Evolutionary conservation across 2,113 vertebrate genomes (phyloP), one percentile per base, ranked within the genome.

Genomic region (Poecilia latipinna): DNA sequence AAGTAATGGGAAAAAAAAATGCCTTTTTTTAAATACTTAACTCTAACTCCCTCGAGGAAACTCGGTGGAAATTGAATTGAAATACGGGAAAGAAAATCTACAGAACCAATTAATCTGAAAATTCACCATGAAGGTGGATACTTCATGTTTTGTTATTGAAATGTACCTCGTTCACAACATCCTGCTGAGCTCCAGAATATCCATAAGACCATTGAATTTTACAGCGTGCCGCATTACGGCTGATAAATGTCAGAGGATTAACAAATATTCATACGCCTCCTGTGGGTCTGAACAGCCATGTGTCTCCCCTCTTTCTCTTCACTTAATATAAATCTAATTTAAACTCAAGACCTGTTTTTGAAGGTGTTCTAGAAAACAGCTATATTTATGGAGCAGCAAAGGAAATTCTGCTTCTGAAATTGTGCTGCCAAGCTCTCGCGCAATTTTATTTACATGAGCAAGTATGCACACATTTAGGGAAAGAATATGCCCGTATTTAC

Each of bases 121-220:
- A 68, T 68, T 31, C 33, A 62, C 57, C 63, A 62, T 70, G 66
- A 68, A 79, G 61, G 6, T 72, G 48, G 17, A 6, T 15, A 28
- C 12, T 32, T 8, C 8, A 8, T 76, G 3, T 17, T 24, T 71
- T 62, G 66, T 63, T 1, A 67, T 69, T 57, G 57, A 32, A 65
- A 72, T 37, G 22, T 54, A 26, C 60, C 77, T 71, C 54, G 4
- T n/a, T 65, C 24, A 10, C 22, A 57, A 57, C 51, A n/a, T 57
- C 51, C 24, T 57, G 22, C 24, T 57, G 51, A 57, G 51, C 51
- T n/a, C 51, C 19, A 24, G 22, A 57, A 57, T 24, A 10, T 57
- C 51, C 51, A 24, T 57, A 57, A 57, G 51, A n/a, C 4, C 51
- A 57, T 22, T 57, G 5, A 8, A 24, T n/a, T 57, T 57, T 24